These are phyloP conservation scores for Coptodon bakossiorum DNA, from an alignment of 2,113 vertebrate species.

Conservation along the genomic window DNA sequence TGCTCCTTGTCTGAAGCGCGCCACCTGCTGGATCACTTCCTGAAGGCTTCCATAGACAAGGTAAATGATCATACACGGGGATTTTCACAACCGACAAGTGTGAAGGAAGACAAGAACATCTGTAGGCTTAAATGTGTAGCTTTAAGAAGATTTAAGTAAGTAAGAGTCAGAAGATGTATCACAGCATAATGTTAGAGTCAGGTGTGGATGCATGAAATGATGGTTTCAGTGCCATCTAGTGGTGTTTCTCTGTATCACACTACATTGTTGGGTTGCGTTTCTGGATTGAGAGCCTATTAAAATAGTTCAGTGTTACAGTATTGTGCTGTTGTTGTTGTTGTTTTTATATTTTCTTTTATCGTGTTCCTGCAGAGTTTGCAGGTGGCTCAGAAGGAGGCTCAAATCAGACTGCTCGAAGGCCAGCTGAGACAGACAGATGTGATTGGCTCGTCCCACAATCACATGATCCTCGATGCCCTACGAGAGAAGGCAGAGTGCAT, in stretches of 20 bases:
- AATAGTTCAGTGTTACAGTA: not conserved
- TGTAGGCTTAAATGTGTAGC: not conserved
- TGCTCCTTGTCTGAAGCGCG: conserved; percentile 94
- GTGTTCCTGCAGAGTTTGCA: conserved; percentile 79
- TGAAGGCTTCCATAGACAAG: conserved; percentile 96
- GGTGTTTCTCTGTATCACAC: not conserved
- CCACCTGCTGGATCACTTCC: conserved; percentile 91
- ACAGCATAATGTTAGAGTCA: not conserved
- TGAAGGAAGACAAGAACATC: not conserved
- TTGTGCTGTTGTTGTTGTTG: not conserved
- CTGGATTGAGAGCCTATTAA: not conserved
- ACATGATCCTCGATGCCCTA: conserved; percentile 87
- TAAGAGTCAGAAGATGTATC: not conserved
- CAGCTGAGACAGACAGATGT: conserved; percentile 86
- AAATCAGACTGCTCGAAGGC: conserved; percentile 91
- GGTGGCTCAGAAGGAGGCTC: conserved; percentile 92
- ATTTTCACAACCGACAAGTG: not conserved
- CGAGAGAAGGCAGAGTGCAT: conserved; percentile 88
- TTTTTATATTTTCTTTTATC: not conserved
- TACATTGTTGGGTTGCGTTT: not conserved
- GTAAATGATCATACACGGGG: conserved; percentile 40
- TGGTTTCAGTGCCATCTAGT: not conserved
- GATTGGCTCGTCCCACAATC: conserved; percentile 83
- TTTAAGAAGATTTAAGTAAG: not conserved
- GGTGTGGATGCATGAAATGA: not conserved